Conservation (phyloP, 30 jellyfish, hydroid and myxozoan species). For the Hydra vulgaris region DNA sequence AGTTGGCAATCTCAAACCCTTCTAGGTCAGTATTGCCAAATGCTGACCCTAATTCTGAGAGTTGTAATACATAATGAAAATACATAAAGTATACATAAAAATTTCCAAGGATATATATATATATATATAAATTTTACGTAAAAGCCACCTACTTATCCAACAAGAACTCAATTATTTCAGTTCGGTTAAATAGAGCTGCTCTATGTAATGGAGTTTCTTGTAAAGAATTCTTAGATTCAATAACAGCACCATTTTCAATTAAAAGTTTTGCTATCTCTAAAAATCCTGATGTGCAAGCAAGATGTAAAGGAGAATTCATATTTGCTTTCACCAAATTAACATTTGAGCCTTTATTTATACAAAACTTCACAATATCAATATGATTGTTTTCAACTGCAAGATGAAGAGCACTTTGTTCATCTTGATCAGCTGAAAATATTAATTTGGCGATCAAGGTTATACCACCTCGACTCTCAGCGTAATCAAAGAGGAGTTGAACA, state of each 20-base stretch:
- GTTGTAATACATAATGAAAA: too few species aligned
- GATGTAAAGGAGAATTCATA: constrained; percentile 70
- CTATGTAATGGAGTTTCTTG: constrained; percentile 75
- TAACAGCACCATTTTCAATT: constrained; percentile 76
- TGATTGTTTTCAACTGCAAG: constrained; percentile 54
- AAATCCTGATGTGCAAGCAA: constrained; percentile 91
- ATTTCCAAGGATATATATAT: neutral
- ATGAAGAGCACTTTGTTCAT: constrained; percentile 87
- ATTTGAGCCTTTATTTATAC: constrained; percentile 84
- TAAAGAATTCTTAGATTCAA: constrained; percentile 35
- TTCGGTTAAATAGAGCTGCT: constrained; percentile 87
- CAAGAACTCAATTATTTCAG: constrained; percentile 43
- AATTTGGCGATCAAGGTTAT: constrained; percentile 62
- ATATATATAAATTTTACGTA: too few species aligned
- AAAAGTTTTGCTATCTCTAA: constrained; percentile 57
- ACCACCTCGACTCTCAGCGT: constrained; percentile 85
- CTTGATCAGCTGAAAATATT: constrained; percentile 85
- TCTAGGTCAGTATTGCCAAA: too few species aligned
- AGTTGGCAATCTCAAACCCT: too few species aligned
- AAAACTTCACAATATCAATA: constrained; percentile 39
- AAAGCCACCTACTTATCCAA: constrained; percentile 1
- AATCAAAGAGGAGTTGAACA: neutral
- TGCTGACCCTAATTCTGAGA: too few species aligned
- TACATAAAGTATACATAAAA: too few species aligned
- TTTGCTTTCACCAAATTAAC: constrained; percentile 64